Conservation (phyloP, 1,140 invertebrate genomes). For the Nilaparvata lugens region DNA sequence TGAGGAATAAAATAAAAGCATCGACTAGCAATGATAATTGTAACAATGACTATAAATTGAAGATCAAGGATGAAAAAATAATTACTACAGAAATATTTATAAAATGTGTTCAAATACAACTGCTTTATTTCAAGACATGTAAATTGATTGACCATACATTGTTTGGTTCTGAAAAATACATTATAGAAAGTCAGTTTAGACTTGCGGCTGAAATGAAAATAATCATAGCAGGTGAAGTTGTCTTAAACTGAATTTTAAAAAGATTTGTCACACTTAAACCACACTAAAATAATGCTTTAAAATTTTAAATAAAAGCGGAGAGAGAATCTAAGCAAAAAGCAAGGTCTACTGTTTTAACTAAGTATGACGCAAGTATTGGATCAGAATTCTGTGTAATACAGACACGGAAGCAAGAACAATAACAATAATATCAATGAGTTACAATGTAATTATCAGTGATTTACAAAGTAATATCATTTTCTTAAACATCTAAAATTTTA, state of each 20-base stretch:
- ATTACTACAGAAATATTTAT: conserved; percentile 11
- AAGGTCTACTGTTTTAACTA: conserved; percentile 22
- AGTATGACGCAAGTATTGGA: conserved; percentile 23
- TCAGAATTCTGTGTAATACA: conserved; percentile 11
- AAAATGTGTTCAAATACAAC: conserved; percentile 49
- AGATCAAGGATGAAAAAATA: conserved; percentile 4
- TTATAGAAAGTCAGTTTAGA: conserved; percentile 15
- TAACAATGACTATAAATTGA: not conserved
- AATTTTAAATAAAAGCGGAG: conserved; percentile 22
- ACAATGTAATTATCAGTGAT: conserved; percentile 3
- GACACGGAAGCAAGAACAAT: conserved; percentile 14
- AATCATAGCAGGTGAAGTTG: conserved; percentile 12
- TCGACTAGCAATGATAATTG: no score
- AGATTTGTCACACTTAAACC: conserved; percentile 34
- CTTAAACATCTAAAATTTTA: not conserved
- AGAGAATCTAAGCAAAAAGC: conserved; percentile 21
- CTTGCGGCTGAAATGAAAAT: conserved; percentile 21
- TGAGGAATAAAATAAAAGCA: no score
- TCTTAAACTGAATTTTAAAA: conserved; percentile 5
- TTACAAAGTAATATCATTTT: conserved; percentile 4
- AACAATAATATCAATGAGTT: conserved; percentile 10
- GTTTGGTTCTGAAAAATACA: conserved; percentile 17
- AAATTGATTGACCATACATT: conserved; percentile 20
- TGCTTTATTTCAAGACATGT: conserved; percentile 55
- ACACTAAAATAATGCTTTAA: conserved; percentile 42